Percentiles rank a stretch among this genome's conserved stretches.
These are phyloP conservation scores for Mimachlamys varia DNA, from an alignment of 2,888 invertebrate species.

Conservation along the genomic window DNA sequence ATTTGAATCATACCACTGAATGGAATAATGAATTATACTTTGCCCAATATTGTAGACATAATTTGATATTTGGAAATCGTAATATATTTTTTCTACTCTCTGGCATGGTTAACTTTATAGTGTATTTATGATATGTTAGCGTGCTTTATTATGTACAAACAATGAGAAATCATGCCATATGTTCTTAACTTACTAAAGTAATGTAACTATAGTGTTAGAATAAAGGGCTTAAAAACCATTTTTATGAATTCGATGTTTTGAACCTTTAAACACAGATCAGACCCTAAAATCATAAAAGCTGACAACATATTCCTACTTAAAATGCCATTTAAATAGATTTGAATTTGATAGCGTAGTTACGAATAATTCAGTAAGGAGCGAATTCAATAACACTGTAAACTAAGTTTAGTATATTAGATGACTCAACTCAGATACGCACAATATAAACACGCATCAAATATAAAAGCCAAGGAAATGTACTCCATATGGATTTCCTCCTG, in stretches of 20 bases:
- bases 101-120: not conserved
- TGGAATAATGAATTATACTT: not conserved
- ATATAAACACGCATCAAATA: not conserved
- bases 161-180: no score
- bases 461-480: not conserved
- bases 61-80: not conserved
- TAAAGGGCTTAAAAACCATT: no score
- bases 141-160: not conserved
- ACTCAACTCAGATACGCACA: not conserved
- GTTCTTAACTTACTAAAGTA: no score
- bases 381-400: not conserved
- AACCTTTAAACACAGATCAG: not conserved
- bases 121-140: not conserved
- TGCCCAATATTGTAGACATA: not conserved
- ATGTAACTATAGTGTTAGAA: no score
- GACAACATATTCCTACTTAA: not conserved
- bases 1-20: not conserved
- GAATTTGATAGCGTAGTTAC: not conserved
- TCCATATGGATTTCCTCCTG: not conserved
- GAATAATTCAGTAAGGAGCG: not conserved
- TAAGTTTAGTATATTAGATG: not conserved
- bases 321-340: not conserved
- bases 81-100: not conserved
- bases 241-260: no score
- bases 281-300: not conserved